Evolutionary conservation across 2,113 vertebrate genomes (phyloP).

Genomic region (Periophthalmodon schlosseri): DNA sequence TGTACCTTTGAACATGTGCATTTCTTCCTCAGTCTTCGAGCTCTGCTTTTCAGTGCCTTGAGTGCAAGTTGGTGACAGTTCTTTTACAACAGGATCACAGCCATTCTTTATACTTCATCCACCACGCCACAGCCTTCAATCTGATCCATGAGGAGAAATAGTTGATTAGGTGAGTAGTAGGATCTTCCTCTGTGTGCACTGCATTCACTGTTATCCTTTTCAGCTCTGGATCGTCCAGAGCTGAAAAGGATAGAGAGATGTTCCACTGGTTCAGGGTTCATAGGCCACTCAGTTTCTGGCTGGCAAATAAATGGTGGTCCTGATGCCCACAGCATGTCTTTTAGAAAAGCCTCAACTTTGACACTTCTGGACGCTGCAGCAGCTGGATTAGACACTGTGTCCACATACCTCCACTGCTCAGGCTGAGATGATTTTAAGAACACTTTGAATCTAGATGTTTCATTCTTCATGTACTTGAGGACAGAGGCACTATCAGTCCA

Average conservation of each 20-base stretch:
- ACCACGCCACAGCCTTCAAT: neutral
- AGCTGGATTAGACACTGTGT: no score
- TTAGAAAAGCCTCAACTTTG: neutral
- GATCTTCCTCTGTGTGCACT: no score
- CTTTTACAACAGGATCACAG: neutral
- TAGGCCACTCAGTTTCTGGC: neutral
- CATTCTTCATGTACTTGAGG: neutral
- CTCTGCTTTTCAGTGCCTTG: no score
- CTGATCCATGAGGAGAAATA: neutral
- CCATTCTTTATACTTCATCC: neutral
- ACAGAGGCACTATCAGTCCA: neutral
- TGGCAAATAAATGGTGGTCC: no score
- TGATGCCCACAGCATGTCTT: neutral
- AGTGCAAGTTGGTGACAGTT: neutral
- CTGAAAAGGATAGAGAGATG: no score
- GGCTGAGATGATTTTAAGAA: neutral
- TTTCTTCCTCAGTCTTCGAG: neutral
- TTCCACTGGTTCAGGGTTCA: neutral
- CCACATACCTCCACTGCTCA: neutral
- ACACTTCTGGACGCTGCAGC: neutral
- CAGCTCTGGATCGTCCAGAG: no score
- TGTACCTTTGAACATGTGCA: no score
- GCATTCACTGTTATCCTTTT: no score
- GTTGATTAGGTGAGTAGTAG: neutral
- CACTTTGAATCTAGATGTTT: neutral